Base-by-base conservation (phyloP, 2,888 invertebrate genomes). In the Torymus aiolomorphi region DNA sequence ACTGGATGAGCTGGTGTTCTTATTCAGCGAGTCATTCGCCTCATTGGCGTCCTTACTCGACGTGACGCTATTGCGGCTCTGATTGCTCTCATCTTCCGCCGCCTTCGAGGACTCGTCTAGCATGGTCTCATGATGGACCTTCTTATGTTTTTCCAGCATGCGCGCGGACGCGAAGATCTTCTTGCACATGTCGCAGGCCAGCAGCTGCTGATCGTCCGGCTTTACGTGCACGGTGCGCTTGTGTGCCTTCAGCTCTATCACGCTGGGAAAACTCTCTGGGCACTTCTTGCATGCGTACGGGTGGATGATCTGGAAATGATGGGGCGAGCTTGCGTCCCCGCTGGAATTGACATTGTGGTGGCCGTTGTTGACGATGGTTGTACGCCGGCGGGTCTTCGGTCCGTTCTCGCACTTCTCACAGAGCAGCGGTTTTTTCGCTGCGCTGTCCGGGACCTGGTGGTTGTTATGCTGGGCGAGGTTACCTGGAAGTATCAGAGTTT, bases 151-250 rank as follows among this genome's bases (percentile, higher is more conserved):
- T 2, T 72, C 78, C 8, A 81, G 78, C 76, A 78, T 72, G 5
- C 76, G 72, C 42, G 16, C 2, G 24, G 78, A 59, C 42, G 52
- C 0, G 84, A 87, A 59, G 57, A 78, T 31, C 80, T 85, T 63
- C 78, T 80, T 65, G 63, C 87, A 87, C 8, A 80, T 67, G 2
- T 75, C 61, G 70, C 87, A 87, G 0, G 54, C 8, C 31, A 83
- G 74, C 0, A 51, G 14, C 13, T 70, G 49, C 0, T 56, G 42
- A 10, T 56, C 8, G 49, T 0, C 2, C 10, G 8, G 4, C 5
- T 73, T 78, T 20, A 16, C 2, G n/a, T 82, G 82, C 8, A 61
- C 67, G 10, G 2, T 52, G n/a, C 63, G 74, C 16, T 80, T 82
- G 73, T 80, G 80, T 0, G 5, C 14, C 16, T 80, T 81, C 18